Base-by-base conservation (phyloP, 1,140 invertebrate species). In the Bradysia coprophila region DNA sequence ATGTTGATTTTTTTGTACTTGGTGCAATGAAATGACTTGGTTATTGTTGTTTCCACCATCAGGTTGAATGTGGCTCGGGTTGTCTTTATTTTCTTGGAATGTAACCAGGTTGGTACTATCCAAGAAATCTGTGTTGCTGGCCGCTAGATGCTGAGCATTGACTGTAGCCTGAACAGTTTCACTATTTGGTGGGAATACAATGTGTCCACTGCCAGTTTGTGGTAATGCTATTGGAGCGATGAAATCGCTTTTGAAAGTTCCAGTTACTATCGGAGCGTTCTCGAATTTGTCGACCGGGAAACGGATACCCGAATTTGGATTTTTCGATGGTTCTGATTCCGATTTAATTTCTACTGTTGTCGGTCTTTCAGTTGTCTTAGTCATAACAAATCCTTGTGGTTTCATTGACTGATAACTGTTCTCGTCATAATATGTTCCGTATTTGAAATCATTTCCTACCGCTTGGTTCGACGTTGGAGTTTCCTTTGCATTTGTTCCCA, bases 41-140 rank as follows among this genome's bases (percentile, higher is more conserved):
- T 33, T 20, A 19, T 56, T 44, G 21, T 49, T 60, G 6, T 59
- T 38, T 2, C 57, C 56, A 32, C 57, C 53, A 39, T 59, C n/a
- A n/a, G n/a, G n/a, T n/a, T n/a, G n/a, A n/a, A n/a, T n/a, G n/a
- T 28, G 24, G 24, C 13, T 28, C 6, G 24, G 24, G 13, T 28
- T 28, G 24, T 8, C 24, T 8, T 28, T 55, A 41, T 24, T 28
- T 8, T 28, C 39, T 41, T 59, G 52, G 21, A 59, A 50, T 34
- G 45, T 46, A 8, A 28, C 24, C 24, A 28, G 13, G 13, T 28
- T 28, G 6, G 24, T 28, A 28, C 24, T 28, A 28, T 28, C 24
- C 24, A 28, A 28, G 24, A 8, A 28, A 28, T 28, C 24, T 13
- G 24, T 28, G 13, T 28, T 28, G 6, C 6, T 28, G n/a, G n/a